Conservation (phyloP, 2,113 vertebrate species). For the Ceuthmochares aereus region DNA sequence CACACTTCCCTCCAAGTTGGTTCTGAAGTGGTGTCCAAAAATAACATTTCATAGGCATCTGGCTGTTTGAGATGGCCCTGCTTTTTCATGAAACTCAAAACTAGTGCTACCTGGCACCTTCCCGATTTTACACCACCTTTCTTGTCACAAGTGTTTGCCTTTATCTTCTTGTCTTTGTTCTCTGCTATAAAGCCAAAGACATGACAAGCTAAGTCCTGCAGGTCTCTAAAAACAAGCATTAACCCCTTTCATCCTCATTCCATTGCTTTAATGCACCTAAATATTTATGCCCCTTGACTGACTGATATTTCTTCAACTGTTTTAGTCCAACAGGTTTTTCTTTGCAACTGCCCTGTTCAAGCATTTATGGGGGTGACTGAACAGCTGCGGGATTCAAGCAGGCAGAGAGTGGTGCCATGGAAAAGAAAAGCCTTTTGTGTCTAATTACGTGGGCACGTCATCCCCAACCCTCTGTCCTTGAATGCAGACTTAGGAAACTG, state of each 20-base stretch:
- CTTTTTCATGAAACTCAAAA: not conserved
- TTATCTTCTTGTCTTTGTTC: not conserved
- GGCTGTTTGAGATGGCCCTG: not conserved
- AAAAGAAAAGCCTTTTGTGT: not conserved
- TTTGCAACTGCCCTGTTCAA: not conserved
- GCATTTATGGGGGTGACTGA: not conserved
- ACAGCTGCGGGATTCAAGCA: not conserved
- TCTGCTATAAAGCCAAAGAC: not conserved
- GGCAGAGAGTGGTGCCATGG: not conserved
- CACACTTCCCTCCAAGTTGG: conserved; percentile 51
- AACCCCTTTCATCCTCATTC: not conserved
- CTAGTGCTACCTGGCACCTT: not conserved
- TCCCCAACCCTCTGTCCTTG: not conserved
- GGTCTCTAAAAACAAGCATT: not conserved
- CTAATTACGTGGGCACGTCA: not conserved
- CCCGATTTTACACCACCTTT: not conserved
- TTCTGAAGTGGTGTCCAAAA: conserved; percentile 37
- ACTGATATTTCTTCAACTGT: not conserved
- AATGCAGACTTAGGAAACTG: not conserved
- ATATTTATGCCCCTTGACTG: not conserved
- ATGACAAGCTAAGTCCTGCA: not conserved
- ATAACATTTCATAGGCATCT: conserved; percentile 30
- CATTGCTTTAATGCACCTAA: not conserved
- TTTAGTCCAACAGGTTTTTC: not conserved
- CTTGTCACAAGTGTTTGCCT: not conserved